phyloP scores from a whole-genome alignment of 2,888 invertebrate genomes.

The Apodemia mormo region DNA sequence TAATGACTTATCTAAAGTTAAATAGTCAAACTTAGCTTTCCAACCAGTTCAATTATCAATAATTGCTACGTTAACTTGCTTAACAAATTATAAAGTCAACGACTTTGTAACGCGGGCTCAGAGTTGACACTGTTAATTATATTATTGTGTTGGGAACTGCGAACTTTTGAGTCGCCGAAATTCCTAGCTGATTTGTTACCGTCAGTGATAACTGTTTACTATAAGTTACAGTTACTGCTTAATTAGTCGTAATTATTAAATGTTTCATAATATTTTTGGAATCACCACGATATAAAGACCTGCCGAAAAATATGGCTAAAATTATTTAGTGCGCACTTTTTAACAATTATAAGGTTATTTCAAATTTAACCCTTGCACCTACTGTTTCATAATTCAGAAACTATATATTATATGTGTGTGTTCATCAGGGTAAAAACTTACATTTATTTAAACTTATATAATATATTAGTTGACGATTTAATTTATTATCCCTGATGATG shows the following conservation, averaged over 20 bases:
- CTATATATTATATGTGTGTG: no score
- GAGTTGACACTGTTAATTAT: conserved; percentile 11
- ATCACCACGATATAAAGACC: no score
- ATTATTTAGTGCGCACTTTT: no score
- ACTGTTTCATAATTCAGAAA: no score
- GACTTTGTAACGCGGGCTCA: not conserved
- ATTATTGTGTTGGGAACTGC: conserved; percentile 1
- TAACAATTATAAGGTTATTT: no score
- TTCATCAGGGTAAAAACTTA: no score
- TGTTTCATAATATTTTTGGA: no score
- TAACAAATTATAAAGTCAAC: conserved; percentile 15
- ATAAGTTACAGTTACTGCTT: not conserved
- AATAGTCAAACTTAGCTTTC: conserved; percentile 1
- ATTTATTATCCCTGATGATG: no score
- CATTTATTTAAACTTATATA: no score
- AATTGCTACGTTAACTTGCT: conserved; percentile 9
- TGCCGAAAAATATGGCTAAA: no score
- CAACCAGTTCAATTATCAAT: conserved; percentile 5
- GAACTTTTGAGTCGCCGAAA: conserved; percentile 12
- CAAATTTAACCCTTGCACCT: no score
- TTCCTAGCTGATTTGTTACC: not conserved
- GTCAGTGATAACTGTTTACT: not conserved
- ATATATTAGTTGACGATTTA: no score
- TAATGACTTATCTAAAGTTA: not conserved
- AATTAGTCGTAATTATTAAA: not conserved